Conservation (phyloP, 2,797 vertebrate species). For the Microctenopoma lineatum region DNA sequence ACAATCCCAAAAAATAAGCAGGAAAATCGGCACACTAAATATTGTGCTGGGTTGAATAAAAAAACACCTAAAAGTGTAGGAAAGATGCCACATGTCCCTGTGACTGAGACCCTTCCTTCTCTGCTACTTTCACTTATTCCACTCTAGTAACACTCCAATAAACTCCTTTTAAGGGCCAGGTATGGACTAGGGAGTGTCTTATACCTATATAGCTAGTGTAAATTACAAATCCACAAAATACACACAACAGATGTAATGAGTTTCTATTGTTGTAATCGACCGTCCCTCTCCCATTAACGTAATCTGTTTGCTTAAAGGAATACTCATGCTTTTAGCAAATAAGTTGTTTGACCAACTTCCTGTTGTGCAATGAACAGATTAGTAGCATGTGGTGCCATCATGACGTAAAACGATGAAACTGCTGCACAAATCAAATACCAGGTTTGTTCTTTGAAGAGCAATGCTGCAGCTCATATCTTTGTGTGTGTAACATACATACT, state of each 20-base stretch:
- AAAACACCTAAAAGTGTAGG: conserved; percentile 24
- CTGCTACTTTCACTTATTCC: conserved; percentile 3
- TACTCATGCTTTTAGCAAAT: conserved; percentile 59
- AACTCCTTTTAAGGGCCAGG: conserved; percentile 16
- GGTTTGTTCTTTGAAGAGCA: background rate
- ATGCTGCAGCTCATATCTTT: conserved; percentile 1
- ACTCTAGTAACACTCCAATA: conserved; percentile 17
- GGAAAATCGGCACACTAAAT: conserved; percentile 18
- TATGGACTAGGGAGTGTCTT: conserved; percentile 46
- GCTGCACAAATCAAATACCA: background rate
- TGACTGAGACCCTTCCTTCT: conserved; percentile 9
- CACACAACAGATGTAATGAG: conserved; percentile 14
- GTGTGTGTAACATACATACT: background rate
- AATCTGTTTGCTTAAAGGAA: conserved; percentile 62
- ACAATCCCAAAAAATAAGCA: conserved; percentile 24
- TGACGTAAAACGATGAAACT: conserved; percentile 10
- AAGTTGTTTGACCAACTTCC: conserved; percentile 41
- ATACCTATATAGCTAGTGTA: conserved; percentile 17
- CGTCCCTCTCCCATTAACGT: conserved; percentile 6
- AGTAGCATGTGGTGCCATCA: background rate
- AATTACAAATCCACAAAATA: conserved; percentile 58
- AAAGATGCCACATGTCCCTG: conserved; percentile 4
- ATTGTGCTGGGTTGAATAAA: conserved; percentile 24
- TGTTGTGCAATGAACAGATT: conserved; percentile 53
- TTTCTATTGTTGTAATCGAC: conserved; percentile 42